Conservation (phyloP, 2,797 vertebrate species). For the Siniperca undulata region DNA sequence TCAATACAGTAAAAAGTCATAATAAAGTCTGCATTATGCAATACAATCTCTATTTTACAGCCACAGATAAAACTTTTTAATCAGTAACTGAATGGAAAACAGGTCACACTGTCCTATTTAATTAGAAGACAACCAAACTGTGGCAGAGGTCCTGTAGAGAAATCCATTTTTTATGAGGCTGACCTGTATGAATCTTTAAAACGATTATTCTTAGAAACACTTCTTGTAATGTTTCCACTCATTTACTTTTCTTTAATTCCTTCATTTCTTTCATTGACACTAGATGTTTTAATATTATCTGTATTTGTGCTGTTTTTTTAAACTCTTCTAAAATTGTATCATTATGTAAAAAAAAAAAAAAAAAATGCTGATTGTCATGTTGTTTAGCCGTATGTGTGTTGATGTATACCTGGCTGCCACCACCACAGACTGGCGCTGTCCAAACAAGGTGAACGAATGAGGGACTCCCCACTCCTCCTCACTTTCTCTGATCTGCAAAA, state of each 20-base stretch:
- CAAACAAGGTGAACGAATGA: slow-evolving; percentile 93
- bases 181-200: slow-evolving; percentile 51
- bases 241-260: background rate
- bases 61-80: slow-evolving; percentile 8
- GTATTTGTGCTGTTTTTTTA: background rate
- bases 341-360: background rate
- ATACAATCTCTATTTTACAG: background rate
- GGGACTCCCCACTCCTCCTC: slow-evolving; percentile 97
- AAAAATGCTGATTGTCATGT: no score
- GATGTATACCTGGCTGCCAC: slow-evolving; percentile 92
- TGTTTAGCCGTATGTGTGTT: background rate
- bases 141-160: background rate
- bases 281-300: background rate
- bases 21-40: background rate
- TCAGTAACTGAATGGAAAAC: slow-evolving; percentile 31
- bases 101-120: slow-evolving; percentile 22
- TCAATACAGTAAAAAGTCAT: background rate
- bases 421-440: slow-evolving; percentile 92
- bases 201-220: slow-evolving; percentile 27
- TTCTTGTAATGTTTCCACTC: background rate
- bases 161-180: slow-evolving; percentile 37
- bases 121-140: slow-evolving; percentile 19
- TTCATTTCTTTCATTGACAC: background rate
- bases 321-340: background rate
- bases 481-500: slow-evolving; percentile 91